Percentiles rank a stretch among this genome's conserved stretches.
These are phyloP conservation scores for Caretta caretta DNA, from an alignment of 2,113 vertebrate genomes.

Conservation along the genomic window DNA sequence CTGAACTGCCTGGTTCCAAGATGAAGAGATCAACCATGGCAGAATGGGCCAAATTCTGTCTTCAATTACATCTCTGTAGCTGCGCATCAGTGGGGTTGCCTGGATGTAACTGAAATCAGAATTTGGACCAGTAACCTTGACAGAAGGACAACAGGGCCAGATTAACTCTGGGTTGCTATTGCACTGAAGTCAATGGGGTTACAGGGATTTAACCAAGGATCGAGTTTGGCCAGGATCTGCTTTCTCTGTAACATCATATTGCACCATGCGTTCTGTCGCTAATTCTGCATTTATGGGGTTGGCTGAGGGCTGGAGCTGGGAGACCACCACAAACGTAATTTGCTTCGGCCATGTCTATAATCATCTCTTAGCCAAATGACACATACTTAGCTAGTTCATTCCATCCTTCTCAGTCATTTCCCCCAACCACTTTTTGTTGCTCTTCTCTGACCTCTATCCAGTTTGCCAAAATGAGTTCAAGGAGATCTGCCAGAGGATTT, in stretches of 20 bases:
- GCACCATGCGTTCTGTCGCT: not conserved
- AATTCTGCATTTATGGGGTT: not conserved
- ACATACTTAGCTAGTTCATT: not conserved
- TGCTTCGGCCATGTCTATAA: not conserved
- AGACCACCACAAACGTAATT: not conserved
- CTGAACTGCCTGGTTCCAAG: not conserved
- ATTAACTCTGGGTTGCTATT: not conserved
- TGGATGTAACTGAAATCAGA: not conserved
- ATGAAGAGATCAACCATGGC: fast-evolving
- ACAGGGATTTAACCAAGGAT: not conserved
- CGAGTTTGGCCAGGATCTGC: not conserved
- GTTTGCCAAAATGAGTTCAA: not conserved
- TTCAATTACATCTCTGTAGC: not conserved
- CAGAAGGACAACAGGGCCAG: not conserved
- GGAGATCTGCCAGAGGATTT: not conserved
- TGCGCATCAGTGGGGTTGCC: not conserved
- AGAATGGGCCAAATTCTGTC: not conserved
- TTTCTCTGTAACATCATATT: not conserved
- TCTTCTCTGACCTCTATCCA: not conserved
- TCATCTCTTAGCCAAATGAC: not conserved
- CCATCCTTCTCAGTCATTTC: too few relatives aligned
- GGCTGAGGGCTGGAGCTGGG: not conserved
- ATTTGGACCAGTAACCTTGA: not conserved
- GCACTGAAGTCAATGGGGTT: not conserved
- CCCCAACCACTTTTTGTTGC: not conserved